These are phyloP conservation scores for Troides helena DNA, from an alignment of 2,888 invertebrate species.

Conservation along the genomic window DNA sequence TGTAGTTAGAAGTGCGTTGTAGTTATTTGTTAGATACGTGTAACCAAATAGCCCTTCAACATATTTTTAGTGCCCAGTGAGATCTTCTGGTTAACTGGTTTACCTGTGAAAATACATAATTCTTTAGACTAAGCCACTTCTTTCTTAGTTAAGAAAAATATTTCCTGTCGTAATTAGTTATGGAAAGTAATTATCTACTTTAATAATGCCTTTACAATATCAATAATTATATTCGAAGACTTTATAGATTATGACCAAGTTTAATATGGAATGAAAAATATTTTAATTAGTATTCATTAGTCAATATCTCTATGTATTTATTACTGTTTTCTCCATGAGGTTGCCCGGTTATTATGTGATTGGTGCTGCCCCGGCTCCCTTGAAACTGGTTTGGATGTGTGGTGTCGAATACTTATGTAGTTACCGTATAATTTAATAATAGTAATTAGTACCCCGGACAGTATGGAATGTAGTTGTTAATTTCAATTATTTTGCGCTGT, in stretches of 20 bases:
- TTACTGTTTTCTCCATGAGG: slow-evolving; percentile 60
- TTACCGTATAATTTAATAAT: slow-evolving; percentile 45
- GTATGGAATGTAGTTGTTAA: slow-evolving; percentile 57
- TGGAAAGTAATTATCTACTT: no score
- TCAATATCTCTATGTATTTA: slow-evolving; percentile 3
- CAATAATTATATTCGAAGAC: no score
- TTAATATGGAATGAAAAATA: not conserved
- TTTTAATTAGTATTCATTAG: not conserved
- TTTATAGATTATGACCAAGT: not conserved
- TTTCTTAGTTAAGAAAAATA: no score
- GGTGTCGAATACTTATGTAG: slow-evolving; percentile 64
- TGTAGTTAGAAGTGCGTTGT: slow-evolving; percentile 2
- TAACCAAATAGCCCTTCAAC: not conserved
- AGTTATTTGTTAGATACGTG: not conserved
- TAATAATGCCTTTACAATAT: no score
- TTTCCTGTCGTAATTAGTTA: no score
- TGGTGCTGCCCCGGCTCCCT: slow-evolving; percentile 77
- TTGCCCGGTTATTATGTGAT: slow-evolving; percentile 72
- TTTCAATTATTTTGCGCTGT: slow-evolving; percentile 57
- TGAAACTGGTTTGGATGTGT: slow-evolving; percentile 65
- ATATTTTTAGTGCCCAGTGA: no score
- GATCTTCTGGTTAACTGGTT: no score
- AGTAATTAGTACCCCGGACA: slow-evolving; percentile 56
- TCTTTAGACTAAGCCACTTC: no score
- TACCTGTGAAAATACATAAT: no score